A percentile compares a stretch with the other conserved stretches of the same genome.
Evolutionary conservation across 2,113 vertebrate species (phyloP).

Genomic region (Nestor notabilis): DNA sequence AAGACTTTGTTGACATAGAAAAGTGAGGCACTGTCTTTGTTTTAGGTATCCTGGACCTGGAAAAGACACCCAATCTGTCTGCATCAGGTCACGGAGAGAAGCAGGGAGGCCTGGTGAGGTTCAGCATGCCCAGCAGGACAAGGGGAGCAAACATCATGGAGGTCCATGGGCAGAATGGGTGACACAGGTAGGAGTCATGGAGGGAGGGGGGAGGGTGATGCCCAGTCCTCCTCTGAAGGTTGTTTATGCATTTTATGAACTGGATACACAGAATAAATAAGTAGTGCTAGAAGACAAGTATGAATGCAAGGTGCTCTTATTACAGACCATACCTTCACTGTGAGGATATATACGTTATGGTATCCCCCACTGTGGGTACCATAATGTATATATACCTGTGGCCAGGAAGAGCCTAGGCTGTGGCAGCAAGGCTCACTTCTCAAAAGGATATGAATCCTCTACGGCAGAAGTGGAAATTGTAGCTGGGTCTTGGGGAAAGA

Average conservation of each 20-base stretch:
- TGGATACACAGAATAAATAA: neutral
- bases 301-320: neutral
- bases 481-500: neutral
- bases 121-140: rapidly evolving
- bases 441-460: neutral
- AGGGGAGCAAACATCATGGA: neutral
- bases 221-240: neutral
- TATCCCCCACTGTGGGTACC: neutral
- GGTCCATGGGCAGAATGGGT: neutral
- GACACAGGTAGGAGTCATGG: neutral
- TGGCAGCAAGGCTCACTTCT: neutral
- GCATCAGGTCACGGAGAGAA: neutral
- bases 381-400: neutral
- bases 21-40: neutral
- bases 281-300: neutral
- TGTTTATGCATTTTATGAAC: neutral
- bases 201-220: neutral
- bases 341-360: neutral
- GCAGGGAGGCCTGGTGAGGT: neutral
- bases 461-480: neutral
- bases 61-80: neutral
- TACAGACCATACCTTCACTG: neutral
- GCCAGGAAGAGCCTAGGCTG: neutral
- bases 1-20: neutral
- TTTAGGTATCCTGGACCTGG: neutral